Percentiles rank a stretch among this genome's conserved stretches.
These are phyloP conservation scores for Lithobates sylvaticus DNA, from an alignment of 2,797 vertebrate genomes.

Conservation along the genomic window DNA sequence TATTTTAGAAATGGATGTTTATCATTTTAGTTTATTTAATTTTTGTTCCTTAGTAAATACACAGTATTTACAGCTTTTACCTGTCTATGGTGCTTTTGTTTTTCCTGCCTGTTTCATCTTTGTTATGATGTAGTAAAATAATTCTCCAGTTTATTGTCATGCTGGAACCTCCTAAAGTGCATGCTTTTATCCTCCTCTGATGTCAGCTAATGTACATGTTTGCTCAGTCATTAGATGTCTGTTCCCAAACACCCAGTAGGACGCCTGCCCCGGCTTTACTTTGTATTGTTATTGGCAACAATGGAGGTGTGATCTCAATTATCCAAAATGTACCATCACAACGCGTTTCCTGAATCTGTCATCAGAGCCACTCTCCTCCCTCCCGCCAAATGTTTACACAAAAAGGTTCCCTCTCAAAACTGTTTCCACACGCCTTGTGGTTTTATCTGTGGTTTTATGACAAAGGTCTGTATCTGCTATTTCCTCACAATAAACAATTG, in stretches of 20 bases:
- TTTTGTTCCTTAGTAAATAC: background rate
- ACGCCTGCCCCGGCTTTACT: background rate
- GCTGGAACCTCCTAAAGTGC: background rate
- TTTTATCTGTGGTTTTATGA: background rate
- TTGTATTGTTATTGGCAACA: conserved; percentile 49
- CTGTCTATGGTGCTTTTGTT: background rate
- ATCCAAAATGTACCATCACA: conserved; percentile 26
- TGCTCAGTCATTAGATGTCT: conserved; percentile 21
- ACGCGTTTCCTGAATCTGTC: conserved; percentile 37
- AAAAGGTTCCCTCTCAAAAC: background rate
- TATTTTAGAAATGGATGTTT: background rate
- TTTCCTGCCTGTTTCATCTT: background rate
- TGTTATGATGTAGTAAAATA: background rate
- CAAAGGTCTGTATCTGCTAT: background rate
- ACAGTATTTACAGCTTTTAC: background rate
- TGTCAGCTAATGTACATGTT: conserved; percentile 1
- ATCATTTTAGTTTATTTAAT: background rate
- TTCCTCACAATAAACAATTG: background rate
- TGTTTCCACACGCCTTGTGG: background rate
- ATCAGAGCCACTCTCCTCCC: background rate
- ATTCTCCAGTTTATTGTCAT: background rate
- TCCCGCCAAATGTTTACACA: background rate
- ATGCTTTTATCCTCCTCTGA: background rate
- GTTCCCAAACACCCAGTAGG: conserved; percentile 25
- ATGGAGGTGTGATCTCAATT: conserved; percentile 48